A percentile compares a stretch with the other conserved stretches of the same genome.
Evolutionary conservation across 2,797 vertebrate genomes (phyloP).

Genomic region (Sebastes itinus): DNA sequence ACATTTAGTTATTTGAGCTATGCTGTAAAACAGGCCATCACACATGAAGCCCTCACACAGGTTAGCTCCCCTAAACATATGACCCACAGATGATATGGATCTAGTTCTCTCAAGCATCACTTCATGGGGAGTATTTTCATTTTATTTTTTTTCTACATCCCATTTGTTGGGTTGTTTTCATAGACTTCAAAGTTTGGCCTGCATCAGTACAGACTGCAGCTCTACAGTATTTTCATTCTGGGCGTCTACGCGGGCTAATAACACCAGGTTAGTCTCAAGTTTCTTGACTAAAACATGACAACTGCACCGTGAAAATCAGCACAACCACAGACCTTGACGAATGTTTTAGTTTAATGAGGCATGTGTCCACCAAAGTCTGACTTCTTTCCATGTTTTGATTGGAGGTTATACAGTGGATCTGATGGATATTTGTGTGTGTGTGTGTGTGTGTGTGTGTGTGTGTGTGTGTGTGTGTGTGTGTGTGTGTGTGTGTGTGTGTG

Average conservation of each 20-base stretch:
- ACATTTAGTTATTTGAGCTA: conserved; percentile 55
- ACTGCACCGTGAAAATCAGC: conserved; percentile 28
- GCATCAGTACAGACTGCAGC: neutral
- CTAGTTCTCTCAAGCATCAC: neutral
- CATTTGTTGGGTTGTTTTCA: neutral
- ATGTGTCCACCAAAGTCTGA: neutral
- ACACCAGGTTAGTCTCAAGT: conserved; percentile 16
- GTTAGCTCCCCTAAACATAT: neutral
- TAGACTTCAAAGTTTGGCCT: neutral
- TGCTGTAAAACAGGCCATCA: conserved; percentile 29
- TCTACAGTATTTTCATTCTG: conserved; percentile 1
- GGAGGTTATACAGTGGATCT: neutral
- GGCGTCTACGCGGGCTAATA: conserved; percentile 1
- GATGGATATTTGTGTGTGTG: neutral
- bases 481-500: neutral
- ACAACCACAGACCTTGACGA: conserved; percentile 3
- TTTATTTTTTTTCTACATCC: neutral
- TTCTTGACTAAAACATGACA: conserved; percentile 24
- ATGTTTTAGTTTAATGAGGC: conserved; percentile 5
- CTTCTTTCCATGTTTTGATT: conserved; percentile 7
- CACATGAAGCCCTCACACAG: neutral
- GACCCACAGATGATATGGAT: conserved; percentile 11
- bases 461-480: neutral
- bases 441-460: neutral
- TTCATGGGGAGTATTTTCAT: conserved; percentile 4